These are phyloP conservation scores for Neodiprion lecontei DNA, from an alignment of 1,140 invertebrate genomes.

Conservation along the genomic window DNA sequence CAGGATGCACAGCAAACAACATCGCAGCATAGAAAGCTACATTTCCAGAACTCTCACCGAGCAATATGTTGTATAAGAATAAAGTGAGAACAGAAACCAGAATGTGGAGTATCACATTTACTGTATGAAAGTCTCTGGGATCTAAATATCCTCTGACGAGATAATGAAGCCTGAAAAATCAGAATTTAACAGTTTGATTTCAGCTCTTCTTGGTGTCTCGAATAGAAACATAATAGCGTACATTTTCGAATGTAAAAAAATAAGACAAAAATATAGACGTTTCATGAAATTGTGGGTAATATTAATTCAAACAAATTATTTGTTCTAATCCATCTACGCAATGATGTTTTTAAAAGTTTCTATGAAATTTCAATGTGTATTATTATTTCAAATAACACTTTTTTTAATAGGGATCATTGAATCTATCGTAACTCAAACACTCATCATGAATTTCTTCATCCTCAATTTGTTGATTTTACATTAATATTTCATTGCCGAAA, in stretches of 20 bases:
- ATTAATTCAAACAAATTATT: no score
- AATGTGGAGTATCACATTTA: conserved; percentile 75
- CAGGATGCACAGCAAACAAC: conserved; percentile 85
- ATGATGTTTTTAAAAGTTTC: no score
- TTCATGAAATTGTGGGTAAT: not conserved
- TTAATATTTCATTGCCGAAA: no score
- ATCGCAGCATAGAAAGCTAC: conserved; percentile 71
- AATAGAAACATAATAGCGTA: no score
- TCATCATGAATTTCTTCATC: no score
- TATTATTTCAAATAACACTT: no score
- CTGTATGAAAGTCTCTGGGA: conserved; percentile 75
- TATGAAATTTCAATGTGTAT: no score
- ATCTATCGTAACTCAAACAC: no score
- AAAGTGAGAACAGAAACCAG: conserved; percentile 70
- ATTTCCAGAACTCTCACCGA: conserved; percentile 43
- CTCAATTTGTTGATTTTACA: no score
- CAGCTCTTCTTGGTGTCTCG: no score
- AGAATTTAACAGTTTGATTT: conserved; percentile 10
- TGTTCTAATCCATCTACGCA: no score
- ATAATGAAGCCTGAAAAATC: conserved; percentile 69
- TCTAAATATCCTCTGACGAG: conserved; percentile 65
- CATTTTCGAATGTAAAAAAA: conserved; percentile 26
- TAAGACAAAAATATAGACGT: conserved; percentile 46
- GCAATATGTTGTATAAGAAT: conserved; percentile 63
- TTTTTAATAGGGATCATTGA: no score